Conservation (phyloP, 2,888 invertebrate species). For the Ecliptopera silaceata region DNA sequence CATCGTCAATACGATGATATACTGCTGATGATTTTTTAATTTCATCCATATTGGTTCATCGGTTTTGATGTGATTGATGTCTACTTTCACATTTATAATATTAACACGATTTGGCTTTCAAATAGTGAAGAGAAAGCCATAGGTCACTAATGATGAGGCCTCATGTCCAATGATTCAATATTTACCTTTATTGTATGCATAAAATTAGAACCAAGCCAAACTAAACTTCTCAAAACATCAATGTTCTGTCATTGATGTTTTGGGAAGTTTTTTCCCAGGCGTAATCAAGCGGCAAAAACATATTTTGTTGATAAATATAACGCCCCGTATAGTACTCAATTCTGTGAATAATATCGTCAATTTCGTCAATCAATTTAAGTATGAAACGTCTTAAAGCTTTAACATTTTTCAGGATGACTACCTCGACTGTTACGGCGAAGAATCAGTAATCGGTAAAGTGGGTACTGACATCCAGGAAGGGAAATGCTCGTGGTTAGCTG, state of each 20-base stretch:
- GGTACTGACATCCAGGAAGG: slow-evolving; percentile 84
- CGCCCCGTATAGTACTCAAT: no score
- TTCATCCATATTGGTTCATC: no score
- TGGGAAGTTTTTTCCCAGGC: no score
- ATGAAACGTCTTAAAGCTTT: no score
- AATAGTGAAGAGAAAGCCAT: slow-evolving; percentile 1
- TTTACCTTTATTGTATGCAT: slow-evolving; percentile 5
- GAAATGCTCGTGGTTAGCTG: slow-evolving; percentile 96
- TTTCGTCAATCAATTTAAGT: no score
- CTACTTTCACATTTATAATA: background rate
- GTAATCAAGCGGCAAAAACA: no score
- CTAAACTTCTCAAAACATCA: no score
- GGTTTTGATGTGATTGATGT: no score
- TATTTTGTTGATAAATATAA: no score
- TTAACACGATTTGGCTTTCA: background rate
- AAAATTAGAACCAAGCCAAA: background rate
- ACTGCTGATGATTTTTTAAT: no score
- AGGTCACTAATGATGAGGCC: background rate
- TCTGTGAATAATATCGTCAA: no score
- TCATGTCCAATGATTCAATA: background rate
- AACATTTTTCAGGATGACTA: slow-evolving; percentile 89
- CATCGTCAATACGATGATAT: no score
- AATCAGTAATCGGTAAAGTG: slow-evolving; percentile 47
- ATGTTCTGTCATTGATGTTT: background rate
- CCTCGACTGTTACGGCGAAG: slow-evolving; percentile 93